Base-by-base conservation (phyloP, 2,888 invertebrate species). In the Drosophila meridiana region DNA sequence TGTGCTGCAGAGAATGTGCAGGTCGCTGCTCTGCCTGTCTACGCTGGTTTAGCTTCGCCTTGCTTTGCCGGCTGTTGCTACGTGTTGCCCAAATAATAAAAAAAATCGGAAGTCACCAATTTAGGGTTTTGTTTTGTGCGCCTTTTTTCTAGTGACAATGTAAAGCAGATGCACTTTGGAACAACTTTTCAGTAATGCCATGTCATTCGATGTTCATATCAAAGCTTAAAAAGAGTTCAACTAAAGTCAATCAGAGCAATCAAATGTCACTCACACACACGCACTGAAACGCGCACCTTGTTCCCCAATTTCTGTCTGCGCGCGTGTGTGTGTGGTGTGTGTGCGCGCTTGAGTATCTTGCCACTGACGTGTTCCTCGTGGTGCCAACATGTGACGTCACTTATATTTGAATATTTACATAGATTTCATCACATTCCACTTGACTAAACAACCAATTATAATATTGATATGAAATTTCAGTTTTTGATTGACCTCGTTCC, bases 301-400 rank as follows among this genome's bases (percentile, higher is more conserved):
- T 50, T 67, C 63, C 45, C 61, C 70, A 70, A 40, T 50, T 59
- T n/a, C 7, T 1, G 4, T 42, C 8, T 42, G n/a, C n/a, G n/a
- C 36, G 11, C 5, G 20, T 38, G 14, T 14, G 20, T n/a, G 45
- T 73, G 26, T 56, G 52, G 28, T 11, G n/a, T 20, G 36, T 38
- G 28, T 43, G 30, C 59, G 48, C 32, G 47, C 52, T 30, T 28
- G 20, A 38, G 26, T 53, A 40, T 45, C 34, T 65, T 65, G 64
- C 38, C 65, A 69, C 70, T 82, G 82, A 82, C 82, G 86, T 82
- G 82, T 80, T 77, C 80, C 71, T 73, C 69, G 67, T 73, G 65
- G 63, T 14, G 32, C 32, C 36, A 28, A 14, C 13, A 42, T 56
- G 71, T 82, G 83, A 80, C 86, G 67, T 82, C 70, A 85, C 34